Conservation (phyloP, 2,113 vertebrate genomes). For the Dasypus novemcinctus region DNA sequence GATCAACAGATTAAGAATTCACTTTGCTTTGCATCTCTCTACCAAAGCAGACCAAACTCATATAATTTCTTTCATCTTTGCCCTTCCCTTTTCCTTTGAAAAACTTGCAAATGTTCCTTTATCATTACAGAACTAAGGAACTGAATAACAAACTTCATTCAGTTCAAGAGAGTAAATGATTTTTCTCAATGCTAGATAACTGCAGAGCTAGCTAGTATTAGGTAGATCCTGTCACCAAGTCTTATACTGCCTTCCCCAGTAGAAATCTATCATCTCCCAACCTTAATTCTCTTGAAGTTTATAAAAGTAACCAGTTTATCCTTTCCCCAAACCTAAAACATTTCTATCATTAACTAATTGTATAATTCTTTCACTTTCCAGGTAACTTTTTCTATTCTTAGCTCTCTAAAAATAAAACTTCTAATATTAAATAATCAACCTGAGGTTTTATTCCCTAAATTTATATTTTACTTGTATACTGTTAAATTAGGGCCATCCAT, state of each 20-base stretch:
- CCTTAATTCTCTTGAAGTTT: neutral
- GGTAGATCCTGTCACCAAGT: neutral
- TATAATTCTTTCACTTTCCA: neutral
- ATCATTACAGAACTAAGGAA: neutral
- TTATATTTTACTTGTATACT: neutral
- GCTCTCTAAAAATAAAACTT: neutral
- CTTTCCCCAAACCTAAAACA: neutral
- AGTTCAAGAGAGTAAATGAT: neutral
- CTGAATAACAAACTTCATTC: neutral
- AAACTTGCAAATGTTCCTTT: neutral
- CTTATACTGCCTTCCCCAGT: neutral
- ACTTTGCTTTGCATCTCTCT: neutral
- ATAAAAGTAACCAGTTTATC: neutral
- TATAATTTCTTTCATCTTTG: neutral
- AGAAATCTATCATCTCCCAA: neutral
- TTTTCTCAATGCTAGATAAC: neutral
- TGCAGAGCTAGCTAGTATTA: neutral
- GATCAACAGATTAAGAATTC: neutral
- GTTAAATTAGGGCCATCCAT: neutral
- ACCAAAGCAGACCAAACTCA: neutral
- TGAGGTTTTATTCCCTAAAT: neutral
- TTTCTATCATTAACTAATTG: neutral
- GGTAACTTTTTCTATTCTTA: slow-evolving; percentile 3
- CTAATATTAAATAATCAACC: neutral
- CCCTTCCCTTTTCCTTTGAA: neutral